Conservation (phyloP, 2,797 vertebrate species). For the Columba guinea region DNA sequence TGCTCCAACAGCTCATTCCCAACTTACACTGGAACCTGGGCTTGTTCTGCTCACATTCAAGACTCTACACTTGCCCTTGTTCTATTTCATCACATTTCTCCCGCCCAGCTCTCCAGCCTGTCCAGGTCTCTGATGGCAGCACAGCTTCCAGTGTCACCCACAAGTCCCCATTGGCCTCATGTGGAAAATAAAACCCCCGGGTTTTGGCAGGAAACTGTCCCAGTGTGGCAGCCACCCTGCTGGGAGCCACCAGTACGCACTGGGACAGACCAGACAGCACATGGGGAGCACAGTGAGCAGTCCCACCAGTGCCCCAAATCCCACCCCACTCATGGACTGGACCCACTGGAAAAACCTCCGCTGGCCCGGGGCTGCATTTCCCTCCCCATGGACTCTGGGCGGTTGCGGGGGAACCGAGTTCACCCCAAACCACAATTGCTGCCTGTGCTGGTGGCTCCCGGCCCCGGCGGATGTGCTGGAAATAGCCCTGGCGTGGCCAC, state of each 20-base stretch:
- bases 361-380: not conserved
- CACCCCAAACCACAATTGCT: constrained; percentile 44
- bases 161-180: not conserved
- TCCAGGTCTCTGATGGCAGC: no score
- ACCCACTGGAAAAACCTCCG: not conserved
- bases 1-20: no score
- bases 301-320: not conserved
- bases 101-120: no score
- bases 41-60: no score
- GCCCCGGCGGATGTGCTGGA: constrained; percentile 43
- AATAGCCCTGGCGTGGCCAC: not conserved
- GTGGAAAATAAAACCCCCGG: rapidly evolving
- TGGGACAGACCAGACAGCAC: not conserved
- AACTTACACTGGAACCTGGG: no score
- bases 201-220: not conserved
- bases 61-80: no score
- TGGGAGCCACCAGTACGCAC: not conserved
- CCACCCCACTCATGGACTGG: rapidly evolving
- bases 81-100: no score
- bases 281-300: rapidly evolving
- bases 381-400: not conserved
- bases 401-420: not conserved
- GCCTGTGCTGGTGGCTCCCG: not conserved
- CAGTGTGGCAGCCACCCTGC: rapidly evolving
- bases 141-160: no score